Evolutionary conservation across 2,888 invertebrate genomes (phyloP), one percentile per base, ranked within the genome.

Genomic region (Drosophila falleni): DNA sequence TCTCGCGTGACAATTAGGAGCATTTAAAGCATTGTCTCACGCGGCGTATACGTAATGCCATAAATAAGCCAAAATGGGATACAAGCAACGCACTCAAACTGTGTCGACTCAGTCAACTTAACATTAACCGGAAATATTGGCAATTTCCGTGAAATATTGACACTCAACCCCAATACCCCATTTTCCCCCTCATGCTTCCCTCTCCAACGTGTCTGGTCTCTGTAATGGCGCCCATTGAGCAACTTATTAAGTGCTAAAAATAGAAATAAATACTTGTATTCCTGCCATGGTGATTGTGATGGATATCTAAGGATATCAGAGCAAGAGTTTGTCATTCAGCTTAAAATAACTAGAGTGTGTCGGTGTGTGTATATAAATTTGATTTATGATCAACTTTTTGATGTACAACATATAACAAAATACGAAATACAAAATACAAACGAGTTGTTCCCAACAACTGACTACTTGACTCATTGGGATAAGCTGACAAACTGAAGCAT

Each of bases 101-200:
- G 47, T 47, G 35, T 16, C 37, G 26, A 11, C 46, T 72, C 62
- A 65, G 63, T 67, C 67, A 78, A 49, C 50, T 72, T 62, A 61
- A 74, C 80, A 80, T 82, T 80, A 82, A 88, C 80, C 80, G 86
- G 83, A 87, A 86, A 86, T 82, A 85, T 88, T 88, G 83, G 70
- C 83, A 85, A 86, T 81, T 88, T 86, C 66, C 74, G 51, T 75
- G 66, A 86, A 75, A 77, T 86, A 85, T 82, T 77, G 80, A 67
- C 69, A 73, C 26, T 16, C 54, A 41, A 49, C 3, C 33, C 26
- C 46, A 11, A 13, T 10, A 10, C 19, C 35, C 4, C 26, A 13
- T 10, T 9, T 10, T 10, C 4, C 44, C 44, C n/a, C 1, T 16
- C 11, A 3, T 13, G 19, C 2, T 15, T 5, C n/a, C 1, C n/a